Conservation (phyloP, 1,140 invertebrate genomes). For the Drosophila chauvacae region DNA sequence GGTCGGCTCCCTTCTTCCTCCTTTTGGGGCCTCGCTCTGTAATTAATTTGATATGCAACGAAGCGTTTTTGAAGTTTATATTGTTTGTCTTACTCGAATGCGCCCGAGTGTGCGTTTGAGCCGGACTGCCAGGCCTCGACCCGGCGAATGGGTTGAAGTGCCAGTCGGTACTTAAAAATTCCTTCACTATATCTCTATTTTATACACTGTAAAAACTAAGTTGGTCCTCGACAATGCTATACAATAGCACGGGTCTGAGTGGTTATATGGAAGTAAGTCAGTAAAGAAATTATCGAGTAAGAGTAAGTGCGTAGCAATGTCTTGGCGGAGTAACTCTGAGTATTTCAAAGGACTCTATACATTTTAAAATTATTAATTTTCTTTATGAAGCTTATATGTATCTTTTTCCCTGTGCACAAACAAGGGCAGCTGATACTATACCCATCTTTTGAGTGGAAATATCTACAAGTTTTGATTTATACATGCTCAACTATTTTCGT, state of each 20-base stretch:
- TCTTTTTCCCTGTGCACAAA: background rate
- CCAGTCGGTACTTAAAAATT: slow-evolving; percentile 51
- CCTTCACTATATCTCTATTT: slow-evolving; percentile 17
- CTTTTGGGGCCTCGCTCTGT: slow-evolving; percentile 63
- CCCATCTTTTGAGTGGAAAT: slow-evolving; percentile 52
- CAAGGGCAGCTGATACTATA: slow-evolving; percentile 9
- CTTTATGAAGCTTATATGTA: too few relatives aligned
- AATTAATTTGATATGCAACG: slow-evolving; percentile 83
- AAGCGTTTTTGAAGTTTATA: slow-evolving; percentile 82
- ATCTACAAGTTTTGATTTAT: slow-evolving; percentile 77
- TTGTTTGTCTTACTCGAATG: slow-evolving; percentile 76
- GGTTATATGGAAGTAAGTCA: background rate
- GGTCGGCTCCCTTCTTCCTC: slow-evolving; percentile 34
- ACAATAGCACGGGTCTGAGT: too few relatives aligned
- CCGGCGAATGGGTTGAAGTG: slow-evolving; percentile 59
- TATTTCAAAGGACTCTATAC: too few relatives aligned
- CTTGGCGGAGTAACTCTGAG: too few relatives aligned
- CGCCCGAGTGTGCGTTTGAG: slow-evolving; percentile 17
- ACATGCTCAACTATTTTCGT: slow-evolving; percentile 51
- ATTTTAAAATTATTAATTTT: too few relatives aligned
- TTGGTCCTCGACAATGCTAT: background rate
- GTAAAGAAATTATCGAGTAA: background rate
- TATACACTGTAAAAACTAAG: slow-evolving; percentile 16
- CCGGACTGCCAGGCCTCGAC: slow-evolving; percentile 45
- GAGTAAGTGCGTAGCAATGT: too few relatives aligned